Conservation (phyloP, 2,113 vertebrate species). For the Pyrgilauda ruficollis region DNA sequence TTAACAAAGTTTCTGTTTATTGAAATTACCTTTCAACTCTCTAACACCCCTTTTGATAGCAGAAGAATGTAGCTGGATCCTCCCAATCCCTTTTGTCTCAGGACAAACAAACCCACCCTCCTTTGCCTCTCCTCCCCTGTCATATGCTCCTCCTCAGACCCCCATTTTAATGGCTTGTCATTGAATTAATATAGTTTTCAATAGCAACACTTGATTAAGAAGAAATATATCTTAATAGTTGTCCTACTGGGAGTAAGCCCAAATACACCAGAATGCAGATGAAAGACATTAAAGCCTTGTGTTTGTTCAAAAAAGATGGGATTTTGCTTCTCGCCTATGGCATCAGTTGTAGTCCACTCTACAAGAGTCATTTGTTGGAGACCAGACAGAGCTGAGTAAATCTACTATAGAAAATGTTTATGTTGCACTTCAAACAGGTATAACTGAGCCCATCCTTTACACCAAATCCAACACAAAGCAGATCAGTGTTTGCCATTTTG, state of each 20-base stretch:
- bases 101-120: neutral
- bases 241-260: neutral
- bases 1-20: neutral
- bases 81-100: neutral
- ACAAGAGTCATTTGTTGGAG: neutral
- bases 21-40: neutral
- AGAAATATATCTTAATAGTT: neutral
- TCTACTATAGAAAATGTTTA: neutral
- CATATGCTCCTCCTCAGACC: neutral
- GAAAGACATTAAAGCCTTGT: neutral
- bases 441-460: neutral
- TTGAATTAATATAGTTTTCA: neutral
- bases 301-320: neutral
- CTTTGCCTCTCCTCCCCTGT: neutral
- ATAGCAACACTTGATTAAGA: neutral
- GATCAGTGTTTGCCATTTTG: neutral
- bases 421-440: neutral
- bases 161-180: neutral
- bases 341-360: neutral
- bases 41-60: neutral
- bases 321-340: neutral
- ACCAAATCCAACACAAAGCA: neutral
- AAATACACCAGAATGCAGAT: neutral
- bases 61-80: neutral
- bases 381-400: neutral